A percentile compares a stretch with the other conserved stretches of the same genome.
Conservation (phyloP, 2,113 vertebrate genomes). For the Formicarius rufipectus region DNA sequence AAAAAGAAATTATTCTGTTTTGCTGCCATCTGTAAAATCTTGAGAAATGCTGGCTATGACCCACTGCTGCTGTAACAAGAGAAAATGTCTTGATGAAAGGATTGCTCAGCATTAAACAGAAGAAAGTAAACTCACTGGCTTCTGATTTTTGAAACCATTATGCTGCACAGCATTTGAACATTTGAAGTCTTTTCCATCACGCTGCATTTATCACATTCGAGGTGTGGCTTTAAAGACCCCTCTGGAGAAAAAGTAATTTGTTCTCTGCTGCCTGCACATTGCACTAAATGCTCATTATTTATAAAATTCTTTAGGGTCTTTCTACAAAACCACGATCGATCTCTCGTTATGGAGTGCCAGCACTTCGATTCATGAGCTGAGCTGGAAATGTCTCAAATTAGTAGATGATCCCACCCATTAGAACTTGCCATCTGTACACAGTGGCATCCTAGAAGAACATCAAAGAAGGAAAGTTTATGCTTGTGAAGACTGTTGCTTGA, state of each 20-base stretch:
- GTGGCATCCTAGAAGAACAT: neutral
- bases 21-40: neutral
- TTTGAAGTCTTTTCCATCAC: neutral
- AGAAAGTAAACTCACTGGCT: neutral
- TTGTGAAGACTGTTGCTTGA: neutral
- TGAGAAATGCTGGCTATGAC: neutral
- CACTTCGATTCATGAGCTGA: slow-evolving; percentile 51
- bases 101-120: neutral
- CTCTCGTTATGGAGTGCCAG: slow-evolving; percentile 46
- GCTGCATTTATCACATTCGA: slow-evolving; percentile 37
- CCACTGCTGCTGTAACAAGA: neutral
- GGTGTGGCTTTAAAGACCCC: slow-evolving; percentile 49
- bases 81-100: neutral
- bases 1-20: neutral
- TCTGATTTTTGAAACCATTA: neutral
- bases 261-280: slow-evolving; percentile 46
- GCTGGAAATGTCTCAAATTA: slow-evolving; percentile 23
- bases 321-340: slow-evolving; percentile 47
- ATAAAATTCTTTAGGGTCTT: slow-evolving; percentile 59
- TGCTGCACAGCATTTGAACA: neutral
- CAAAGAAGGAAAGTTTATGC: neutral
- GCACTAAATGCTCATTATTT: slow-evolving; percentile 63
- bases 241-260: slow-evolving; percentile 54
- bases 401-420: neutral
- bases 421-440: neutral